phyloP scores from a whole-genome alignment of 2,113 vertebrate species.

The Clarias magur region DNA sequence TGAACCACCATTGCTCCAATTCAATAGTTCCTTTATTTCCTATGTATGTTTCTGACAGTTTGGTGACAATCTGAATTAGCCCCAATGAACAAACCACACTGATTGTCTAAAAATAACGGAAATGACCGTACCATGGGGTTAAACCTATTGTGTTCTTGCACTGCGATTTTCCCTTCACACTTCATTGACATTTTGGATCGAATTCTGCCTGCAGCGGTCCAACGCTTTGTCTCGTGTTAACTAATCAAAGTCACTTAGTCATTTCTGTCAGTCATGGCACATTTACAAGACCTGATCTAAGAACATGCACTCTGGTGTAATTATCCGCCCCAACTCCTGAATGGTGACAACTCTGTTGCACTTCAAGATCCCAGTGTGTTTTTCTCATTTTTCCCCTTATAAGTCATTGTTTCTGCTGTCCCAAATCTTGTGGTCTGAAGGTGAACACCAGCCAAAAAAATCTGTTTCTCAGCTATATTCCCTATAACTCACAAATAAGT shows the following conservation, averaged over 20 bases:
- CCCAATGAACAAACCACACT: neutral
- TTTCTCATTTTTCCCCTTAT: slow-evolving; percentile 59
- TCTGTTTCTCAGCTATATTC: slow-evolving; percentile 23
- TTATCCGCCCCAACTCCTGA: slow-evolving; percentile 57
- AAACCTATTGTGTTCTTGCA: neutral
- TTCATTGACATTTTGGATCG: neutral
- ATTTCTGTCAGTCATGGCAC: slow-evolving; percentile 57
- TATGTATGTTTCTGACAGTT: neutral
- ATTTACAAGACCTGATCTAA: slow-evolving; percentile 39
- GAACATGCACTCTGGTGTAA: slow-evolving; percentile 64
- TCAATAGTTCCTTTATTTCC: neutral
- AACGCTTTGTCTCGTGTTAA: slow-evolving; percentile 55
- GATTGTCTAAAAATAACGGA: neutral
- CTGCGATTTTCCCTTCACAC: slow-evolving; percentile 1
- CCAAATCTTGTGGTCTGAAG: slow-evolving; percentile 13
- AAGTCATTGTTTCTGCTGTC: slow-evolving; percentile 61
- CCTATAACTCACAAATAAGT: neutral
- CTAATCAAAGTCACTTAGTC: slow-evolving; percentile 32
- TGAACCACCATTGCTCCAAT: neutral
- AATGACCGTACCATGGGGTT: neutral
- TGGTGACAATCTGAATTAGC: neutral
- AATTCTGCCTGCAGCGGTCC: slow-evolving; percentile 1
- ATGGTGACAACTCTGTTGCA: slow-evolving; percentile 54
- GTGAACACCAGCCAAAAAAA: slow-evolving; percentile 16
- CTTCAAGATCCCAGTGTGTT: slow-evolving; percentile 14